Percentiles rank a stretch among this genome's conserved stretches.
Evolutionary conservation across 2,113 vertebrate species (phyloP).

Genomic region (Spermophilus dauricus): DNA sequence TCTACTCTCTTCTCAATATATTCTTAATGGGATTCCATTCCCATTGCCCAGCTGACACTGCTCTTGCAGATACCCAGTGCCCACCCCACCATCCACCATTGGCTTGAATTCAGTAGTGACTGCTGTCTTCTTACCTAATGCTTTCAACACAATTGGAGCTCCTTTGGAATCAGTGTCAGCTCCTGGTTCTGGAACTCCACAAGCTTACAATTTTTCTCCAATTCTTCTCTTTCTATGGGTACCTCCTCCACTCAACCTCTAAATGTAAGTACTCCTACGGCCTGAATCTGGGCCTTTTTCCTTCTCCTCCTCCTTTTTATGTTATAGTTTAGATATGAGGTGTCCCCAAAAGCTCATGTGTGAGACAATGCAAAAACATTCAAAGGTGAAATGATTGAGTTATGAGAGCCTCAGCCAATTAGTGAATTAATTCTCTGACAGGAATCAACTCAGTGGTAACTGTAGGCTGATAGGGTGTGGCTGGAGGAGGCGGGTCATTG

Average conservation of each 20-base stretch:
- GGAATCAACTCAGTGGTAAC: too few species aligned
- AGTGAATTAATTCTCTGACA: too few species aligned
- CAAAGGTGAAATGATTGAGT: too few species aligned
- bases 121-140: not conserved
- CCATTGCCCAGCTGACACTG: not conserved
- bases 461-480: too few species aligned
- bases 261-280: not conserved
- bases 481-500: too few species aligned
- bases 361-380: too few species aligned
- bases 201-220: not conserved
- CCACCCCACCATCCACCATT: too few species aligned
- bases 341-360: too few species aligned
- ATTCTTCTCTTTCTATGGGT: not conserved
- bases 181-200: not conserved
- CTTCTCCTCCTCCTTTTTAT: not conserved
- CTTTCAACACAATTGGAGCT: not conserved
- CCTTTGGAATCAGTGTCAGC: not conserved
- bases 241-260: not conserved
- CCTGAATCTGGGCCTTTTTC: not conserved
- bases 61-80: not conserved
- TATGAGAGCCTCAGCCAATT: too few species aligned
- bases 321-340: too few species aligned
- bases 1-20: not conserved
- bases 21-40: not conserved
- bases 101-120: accelerated